phyloP scores from a whole-genome alignment of 2,113 vertebrate species.

The Phaethon lepturus region DNA sequence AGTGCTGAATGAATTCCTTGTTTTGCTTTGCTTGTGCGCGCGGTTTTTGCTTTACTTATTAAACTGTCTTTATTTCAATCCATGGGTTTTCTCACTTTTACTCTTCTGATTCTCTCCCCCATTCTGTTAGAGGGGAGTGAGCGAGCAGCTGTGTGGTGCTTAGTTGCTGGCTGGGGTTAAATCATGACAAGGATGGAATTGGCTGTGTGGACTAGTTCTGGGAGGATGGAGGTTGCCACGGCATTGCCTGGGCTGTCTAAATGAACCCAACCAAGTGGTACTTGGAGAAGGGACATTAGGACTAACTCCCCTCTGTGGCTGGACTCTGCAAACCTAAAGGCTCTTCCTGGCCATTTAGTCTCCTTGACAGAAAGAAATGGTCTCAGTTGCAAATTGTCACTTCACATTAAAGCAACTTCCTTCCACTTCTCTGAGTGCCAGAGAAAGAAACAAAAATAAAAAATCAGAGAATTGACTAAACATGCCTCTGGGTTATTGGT shows the following conservation, averaged over 20 bases:
- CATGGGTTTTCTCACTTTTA: too few species aligned
- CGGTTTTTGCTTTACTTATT: too few species aligned
- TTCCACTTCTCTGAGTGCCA: background rate
- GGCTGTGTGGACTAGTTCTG: background rate
- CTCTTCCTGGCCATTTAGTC: background rate
- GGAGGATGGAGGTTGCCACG: rapidly evolving
- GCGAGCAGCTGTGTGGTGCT: too few species aligned
- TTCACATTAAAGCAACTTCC: conserved; percentile 9
- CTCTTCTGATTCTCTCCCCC: too few species aligned
- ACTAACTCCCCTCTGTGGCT: background rate
- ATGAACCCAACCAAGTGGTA: background rate
- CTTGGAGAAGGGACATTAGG: background rate
- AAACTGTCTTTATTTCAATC: too few species aligned
- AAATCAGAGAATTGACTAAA: background rate
- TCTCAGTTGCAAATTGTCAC: conserved; percentile 26
- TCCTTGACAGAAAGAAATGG: background rate
- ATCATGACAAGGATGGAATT: background rate
- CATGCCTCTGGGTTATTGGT: background rate
- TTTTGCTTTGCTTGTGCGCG: too few species aligned
- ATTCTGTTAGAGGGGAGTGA: too few species aligned
- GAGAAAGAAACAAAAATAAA: background rate
- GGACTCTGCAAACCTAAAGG: background rate
- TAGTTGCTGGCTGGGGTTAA: too few species aligned
- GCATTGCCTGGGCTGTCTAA: background rate
- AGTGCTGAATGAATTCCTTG: too few species aligned